Base-by-base conservation (phyloP, 2,113 vertebrate genomes). In the Ploceus nigricollis region DNA sequence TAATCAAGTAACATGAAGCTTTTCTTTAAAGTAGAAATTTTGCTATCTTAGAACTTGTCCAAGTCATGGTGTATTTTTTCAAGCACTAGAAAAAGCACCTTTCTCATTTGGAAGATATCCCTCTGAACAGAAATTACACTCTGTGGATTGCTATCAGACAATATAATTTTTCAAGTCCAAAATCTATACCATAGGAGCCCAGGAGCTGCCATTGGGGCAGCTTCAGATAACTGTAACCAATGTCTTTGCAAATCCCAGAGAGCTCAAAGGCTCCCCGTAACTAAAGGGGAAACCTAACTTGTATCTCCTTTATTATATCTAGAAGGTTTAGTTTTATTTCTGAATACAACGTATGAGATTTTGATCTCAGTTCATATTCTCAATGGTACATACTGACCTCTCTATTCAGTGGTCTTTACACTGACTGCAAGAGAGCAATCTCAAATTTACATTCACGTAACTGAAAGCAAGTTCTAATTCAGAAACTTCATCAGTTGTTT, bases 401-500 rank as follows among this genome's bases (percentile, higher is more conserved):
- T 79, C 58, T 57, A 21, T 80, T 73, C 61, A 44, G 64, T 13
- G n/a, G 35, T 56, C 45, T 65, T 73, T 53, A 60, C n/a, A 44
- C 1, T 44, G 35, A 69, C 33, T 90, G 28, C 23, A 93, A 77
- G 39, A 78, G 3, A 64, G 37, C n/a, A 44, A 57, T 40, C 42
- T 53, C 28, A 82, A 85, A 88, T 65, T 73, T 73, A 80, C 22
- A 44, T 30, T 82, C 15, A 65, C 70, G 19, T 70, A 79, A 76
- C 73, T 72, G 63, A 95, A 93, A 91, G 42, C 5, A 82, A 87
- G 44, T 65, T 80, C 30, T 61, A 72, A 96, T 42, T 45, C 80
- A 83, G 72, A 77, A 91, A 88, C 23, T 57, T 71, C 39, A 51
- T 61, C 50, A 68, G 15, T n/a, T 96, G 78, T 88, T 97, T 94